Evolutionary conservation across 2,113 vertebrate species (phyloP).

Genomic region (Urocynchramus pylzowi): DNA sequence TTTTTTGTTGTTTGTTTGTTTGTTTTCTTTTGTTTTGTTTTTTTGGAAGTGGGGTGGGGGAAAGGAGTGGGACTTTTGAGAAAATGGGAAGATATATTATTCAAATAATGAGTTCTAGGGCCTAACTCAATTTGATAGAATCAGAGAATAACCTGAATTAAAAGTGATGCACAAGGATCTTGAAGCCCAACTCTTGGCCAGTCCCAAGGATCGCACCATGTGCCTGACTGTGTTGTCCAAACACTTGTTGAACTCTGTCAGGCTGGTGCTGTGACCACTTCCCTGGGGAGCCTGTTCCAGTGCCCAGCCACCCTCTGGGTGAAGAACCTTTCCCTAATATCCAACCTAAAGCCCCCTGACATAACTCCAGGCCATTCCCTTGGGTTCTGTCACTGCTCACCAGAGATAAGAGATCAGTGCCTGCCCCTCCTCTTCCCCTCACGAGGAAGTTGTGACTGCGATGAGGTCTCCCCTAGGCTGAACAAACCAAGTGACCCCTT

Average conservation of each 20-base stretch:
- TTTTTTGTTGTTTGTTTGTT: not conserved
- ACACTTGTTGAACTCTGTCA: fast-evolving
- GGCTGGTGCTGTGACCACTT: not conserved
- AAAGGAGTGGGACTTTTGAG: not conserved
- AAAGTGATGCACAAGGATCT: not conserved
- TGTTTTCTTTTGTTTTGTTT: no score
- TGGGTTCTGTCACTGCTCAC: no score
- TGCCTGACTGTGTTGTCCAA: not conserved
- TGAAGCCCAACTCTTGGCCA: not conserved
- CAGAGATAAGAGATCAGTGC: no score
- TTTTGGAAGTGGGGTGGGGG: not conserved
- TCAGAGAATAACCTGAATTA: not conserved
- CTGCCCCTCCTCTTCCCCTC: not conserved
- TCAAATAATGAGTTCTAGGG: not conserved
- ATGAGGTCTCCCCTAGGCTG: not conserved
- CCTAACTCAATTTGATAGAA: not conserved
- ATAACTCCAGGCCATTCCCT: not conserved
- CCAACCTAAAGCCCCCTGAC: not conserved
- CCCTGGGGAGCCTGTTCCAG: not conserved
- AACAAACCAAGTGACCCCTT: not conserved
- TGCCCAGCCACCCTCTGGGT: not conserved
- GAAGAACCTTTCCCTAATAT: fast-evolving
- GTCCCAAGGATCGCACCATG: not conserved
- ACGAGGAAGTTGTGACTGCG: fast-evolving
- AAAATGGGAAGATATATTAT: not conserved